Conservation (phyloP, 1,140 invertebrate species). For the Bicyclus anynana region DNA sequence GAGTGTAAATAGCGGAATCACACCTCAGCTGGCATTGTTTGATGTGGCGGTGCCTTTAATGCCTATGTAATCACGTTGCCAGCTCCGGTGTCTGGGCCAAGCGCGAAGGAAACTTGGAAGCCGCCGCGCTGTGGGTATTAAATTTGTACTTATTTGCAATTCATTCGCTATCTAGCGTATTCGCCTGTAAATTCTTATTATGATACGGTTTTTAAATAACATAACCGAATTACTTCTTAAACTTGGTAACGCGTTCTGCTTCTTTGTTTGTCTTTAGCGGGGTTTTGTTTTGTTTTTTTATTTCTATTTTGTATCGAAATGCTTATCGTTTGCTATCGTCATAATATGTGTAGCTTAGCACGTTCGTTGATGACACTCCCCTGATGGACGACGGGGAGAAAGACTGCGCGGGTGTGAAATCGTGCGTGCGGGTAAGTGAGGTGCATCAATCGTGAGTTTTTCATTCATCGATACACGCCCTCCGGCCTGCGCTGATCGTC, state of each 20-base stretch:
- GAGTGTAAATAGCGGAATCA: no score
- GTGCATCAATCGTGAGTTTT: no score
- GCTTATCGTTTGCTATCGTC: no score
- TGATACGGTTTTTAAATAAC: neutral
- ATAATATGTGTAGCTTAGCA: no score
- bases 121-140: conserved; percentile 7
- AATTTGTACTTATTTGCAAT: conserved; percentile 30
- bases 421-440: no score
- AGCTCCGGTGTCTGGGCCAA: conserved; percentile 15
- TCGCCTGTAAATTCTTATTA: conserved; percentile 4
- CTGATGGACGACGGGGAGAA: no score
- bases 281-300: no score
- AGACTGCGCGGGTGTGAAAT: no score
- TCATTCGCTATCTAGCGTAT: conserved; percentile 19
- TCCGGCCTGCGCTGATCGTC: no score
- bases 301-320: no score
- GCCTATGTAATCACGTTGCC: neutral
- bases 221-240: neutral
- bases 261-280: neutral
- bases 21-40: neutral
- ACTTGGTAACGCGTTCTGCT: neutral
- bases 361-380: no score
- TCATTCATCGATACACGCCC: no score
- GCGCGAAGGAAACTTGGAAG: conserved; percentile 17
- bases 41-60: neutral